phyloP scores from a whole-genome alignment of 2,797 vertebrate genomes.

The Agapornis canus region DNA sequence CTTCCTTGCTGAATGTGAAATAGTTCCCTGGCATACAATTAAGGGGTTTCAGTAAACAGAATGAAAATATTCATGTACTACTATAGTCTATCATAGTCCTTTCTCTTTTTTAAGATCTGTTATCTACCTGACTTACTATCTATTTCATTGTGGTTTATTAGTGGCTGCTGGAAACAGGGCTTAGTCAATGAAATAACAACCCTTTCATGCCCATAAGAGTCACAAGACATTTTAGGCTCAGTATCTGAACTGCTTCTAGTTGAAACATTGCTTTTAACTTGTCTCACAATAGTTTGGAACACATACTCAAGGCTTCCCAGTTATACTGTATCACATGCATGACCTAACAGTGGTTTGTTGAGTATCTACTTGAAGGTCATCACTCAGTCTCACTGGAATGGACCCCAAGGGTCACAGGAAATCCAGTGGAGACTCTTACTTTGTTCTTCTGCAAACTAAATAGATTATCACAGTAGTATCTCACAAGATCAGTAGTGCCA shows the following conservation, averaged over 20 bases:
- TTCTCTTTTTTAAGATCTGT: not conserved
- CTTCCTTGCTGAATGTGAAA: not conserved
- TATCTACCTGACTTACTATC: not conserved
- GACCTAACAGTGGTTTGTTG: accelerated
- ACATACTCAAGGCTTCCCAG: not conserved
- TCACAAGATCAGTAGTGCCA: not conserved
- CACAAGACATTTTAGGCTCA: not conserved
- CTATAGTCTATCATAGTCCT: not conserved
- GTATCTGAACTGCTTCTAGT: not conserved
- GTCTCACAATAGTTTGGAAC: not conserved
- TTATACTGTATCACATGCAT: not conserved
- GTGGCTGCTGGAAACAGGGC: not conserved
- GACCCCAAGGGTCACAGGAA: not conserved
- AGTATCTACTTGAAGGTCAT: not conserved
- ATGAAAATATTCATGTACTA: not conserved
- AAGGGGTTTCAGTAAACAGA: not conserved
- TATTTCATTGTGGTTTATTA: not conserved
- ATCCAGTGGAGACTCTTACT: not conserved
- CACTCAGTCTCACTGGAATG: not conserved
- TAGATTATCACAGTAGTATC: not conserved
- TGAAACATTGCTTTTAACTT: not conserved
- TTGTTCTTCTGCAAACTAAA: not conserved
- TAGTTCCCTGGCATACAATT: not conserved
- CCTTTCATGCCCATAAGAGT: not conserved
- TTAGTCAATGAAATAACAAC: not conserved